Evolutionary conservation across 2,797 vertebrate species (phyloP).

Genomic region (Catharus ustulatus): DNA sequence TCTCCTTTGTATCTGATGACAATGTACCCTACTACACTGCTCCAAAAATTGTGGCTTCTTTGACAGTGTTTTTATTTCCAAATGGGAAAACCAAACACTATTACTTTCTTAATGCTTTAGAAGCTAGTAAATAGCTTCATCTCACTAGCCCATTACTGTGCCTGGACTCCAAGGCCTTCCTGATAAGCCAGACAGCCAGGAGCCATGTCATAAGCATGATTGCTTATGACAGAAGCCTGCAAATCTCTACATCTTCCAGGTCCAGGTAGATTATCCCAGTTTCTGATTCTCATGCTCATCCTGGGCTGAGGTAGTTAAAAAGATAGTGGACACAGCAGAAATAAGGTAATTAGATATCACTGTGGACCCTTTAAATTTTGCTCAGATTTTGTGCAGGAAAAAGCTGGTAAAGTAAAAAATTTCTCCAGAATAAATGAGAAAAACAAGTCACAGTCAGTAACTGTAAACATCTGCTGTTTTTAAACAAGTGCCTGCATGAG

Average conservation of each 20-base stretch:
- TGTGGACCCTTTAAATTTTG: background rate
- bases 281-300: background rate
- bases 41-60: background rate
- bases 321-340: background rate
- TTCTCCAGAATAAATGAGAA: background rate
- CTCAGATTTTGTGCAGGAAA: background rate
- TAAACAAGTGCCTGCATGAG: slow-evolving; percentile 15
- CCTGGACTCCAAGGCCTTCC: background rate
- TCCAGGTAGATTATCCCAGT: background rate
- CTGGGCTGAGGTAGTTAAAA: background rate
- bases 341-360: background rate
- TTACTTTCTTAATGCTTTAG: background rate
- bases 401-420: background rate
- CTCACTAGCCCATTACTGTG: background rate
- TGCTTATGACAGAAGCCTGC: background rate
- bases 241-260: background rate
- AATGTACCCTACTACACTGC: background rate
- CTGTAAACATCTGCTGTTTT: slow-evolving; percentile 34
- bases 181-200: background rate
- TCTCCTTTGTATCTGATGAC: background rate
- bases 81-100: background rate
- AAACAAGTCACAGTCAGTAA: slow-evolving; percentile 13
- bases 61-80: background rate
- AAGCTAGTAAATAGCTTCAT: background rate
- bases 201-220: background rate